Evolutionary conservation across 2,797 vertebrate species (phyloP), one percentile per base, ranked within the genome.

Genomic region (Loriculus beryllinus): DNA sequence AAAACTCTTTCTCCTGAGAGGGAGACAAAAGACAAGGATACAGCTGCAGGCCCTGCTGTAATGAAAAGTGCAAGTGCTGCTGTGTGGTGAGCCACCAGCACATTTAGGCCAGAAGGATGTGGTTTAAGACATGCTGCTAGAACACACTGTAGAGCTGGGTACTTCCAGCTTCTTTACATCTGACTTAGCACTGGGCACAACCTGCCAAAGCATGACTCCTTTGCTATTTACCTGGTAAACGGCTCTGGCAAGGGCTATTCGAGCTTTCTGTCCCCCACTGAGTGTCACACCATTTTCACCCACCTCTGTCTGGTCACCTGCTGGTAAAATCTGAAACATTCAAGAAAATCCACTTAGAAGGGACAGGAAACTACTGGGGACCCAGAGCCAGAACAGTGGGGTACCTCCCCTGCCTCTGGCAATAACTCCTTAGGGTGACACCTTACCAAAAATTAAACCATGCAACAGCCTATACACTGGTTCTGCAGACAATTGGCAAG

Each of bases 201-300:
- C 14, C 67, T 74, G 74, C 54, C 63, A 69, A 47, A 78, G 43
- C 43, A 33, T 4, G 8, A 45, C 40, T 51, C 25, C 47, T 59
- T 75, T 78, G 39, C 77, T 84, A 63, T 90, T 97, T 94, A 99
- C 99, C 98, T 99, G 99, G 97, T 99, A 99, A 92, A 98, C 96
- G 4, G 99, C 99, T 94, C 99, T 98, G 94, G 99, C 99, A 85
- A 99, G 98, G 52, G 99, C 98, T 79, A 99, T 96, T 17, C 99
- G 98, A 77, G 99, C 99, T 90, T 99, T 99, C 98, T 99, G 99
- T 91, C 99, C 99, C 60, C 99, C 99, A 12, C 99, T 99, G 96
- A 99, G 98, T 5, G 99, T 99, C 93, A 99, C 98, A 21, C 99
- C 99, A 37, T 98, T 99, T 97, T 99, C 99, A 10, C 99, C 99